Percentiles rank a stretch among this genome's conserved stretches.
Conservation (phyloP, 2,888 invertebrate species). For the Amaurobius ferox region DNA sequence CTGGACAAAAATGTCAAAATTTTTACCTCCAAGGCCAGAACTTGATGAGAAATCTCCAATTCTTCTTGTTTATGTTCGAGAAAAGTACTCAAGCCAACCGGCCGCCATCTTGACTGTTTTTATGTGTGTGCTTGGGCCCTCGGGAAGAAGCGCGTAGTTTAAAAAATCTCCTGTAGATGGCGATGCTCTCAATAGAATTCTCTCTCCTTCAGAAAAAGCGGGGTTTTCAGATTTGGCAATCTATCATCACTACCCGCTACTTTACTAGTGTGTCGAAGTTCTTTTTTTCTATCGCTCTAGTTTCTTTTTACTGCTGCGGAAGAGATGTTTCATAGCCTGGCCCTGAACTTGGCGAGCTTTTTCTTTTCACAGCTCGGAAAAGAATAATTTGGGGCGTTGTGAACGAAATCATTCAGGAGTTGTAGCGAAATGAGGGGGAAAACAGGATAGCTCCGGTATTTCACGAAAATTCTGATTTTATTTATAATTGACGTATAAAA, state of each 20-base stretch:
- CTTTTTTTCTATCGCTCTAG: not conserved
- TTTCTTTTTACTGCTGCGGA: conserved; percentile 28
- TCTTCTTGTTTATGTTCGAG: conserved; percentile 69
- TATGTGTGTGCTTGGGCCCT: conserved; percentile 50
- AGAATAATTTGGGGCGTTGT: not conserved
- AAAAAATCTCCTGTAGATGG: conserved; percentile 66
- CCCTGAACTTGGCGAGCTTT: conserved; percentile 55
- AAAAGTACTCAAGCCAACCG: conserved; percentile 70
- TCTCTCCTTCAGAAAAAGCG: conserved; percentile 44
- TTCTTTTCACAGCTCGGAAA: conserved; percentile 26
- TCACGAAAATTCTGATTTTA: too few species aligned
- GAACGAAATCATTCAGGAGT: not conserved
- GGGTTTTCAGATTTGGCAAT: conserved; percentile 70
- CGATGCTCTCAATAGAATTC: conserved; percentile 61
- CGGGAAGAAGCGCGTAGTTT: conserved; percentile 55
- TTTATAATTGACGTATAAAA: conserved; percentile 23
- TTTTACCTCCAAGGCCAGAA: conserved; percentile 52
- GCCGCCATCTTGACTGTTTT: conserved; percentile 73
- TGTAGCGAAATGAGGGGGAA: not conserved
- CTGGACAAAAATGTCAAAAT: conserved; percentile 43
- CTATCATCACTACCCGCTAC: conserved; percentile 40
- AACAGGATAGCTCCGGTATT: too few species aligned
- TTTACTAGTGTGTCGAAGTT: not conserved
- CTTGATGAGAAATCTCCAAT: conserved; percentile 60
- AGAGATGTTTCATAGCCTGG: conserved; percentile 47